Evolutionary conservation across 2,888 invertebrate genomes (phyloP).

Genomic region (Nomada ruficornis): DNA sequence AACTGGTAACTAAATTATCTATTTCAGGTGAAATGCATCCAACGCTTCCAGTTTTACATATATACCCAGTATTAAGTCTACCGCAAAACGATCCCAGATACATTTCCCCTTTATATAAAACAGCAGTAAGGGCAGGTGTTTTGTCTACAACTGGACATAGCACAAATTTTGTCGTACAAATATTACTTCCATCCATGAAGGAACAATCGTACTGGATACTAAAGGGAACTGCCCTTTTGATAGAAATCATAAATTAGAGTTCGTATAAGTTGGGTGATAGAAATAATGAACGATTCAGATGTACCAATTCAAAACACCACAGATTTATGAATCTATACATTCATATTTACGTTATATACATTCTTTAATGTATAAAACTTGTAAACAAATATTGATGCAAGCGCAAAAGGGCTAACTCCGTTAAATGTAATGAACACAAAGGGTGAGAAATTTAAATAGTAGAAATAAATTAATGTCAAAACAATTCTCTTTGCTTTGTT

Average conservation of each 20-base stretch:
- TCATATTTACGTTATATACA: constrained; percentile 30
- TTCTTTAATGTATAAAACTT: constrained; percentile 8
- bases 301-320: not conserved
- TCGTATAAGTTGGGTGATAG: not conserved
- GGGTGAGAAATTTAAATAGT: not conserved
- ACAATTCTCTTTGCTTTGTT: constrained; percentile 82
- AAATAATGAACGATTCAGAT: constrained; percentile 4
- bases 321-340: constrained; percentile 10
- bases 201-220: constrained; percentile 93
- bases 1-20: not conserved
- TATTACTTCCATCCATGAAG: constrained; percentile 88
- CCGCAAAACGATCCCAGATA: constrained; percentile 88
- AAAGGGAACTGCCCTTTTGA: constrained; percentile 94
- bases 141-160: constrained; percentile 97
- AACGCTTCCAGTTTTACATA: constrained; percentile 88
- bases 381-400: constrained; percentile 16
- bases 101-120: constrained; percentile 94
- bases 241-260: constrained; percentile 90
- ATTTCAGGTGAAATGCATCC: constrained; percentile 90
- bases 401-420: not conserved
- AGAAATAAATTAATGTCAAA: constrained; percentile 28
- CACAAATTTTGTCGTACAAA: constrained; percentile 94
- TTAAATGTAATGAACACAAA: constrained; percentile 33
- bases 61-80: constrained; percentile 88
- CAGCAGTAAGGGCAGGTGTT: constrained; percentile 93